phyloP scores from a whole-genome alignment of 1,140 invertebrate species.

The Nephotettix cincticeps region DNA sequence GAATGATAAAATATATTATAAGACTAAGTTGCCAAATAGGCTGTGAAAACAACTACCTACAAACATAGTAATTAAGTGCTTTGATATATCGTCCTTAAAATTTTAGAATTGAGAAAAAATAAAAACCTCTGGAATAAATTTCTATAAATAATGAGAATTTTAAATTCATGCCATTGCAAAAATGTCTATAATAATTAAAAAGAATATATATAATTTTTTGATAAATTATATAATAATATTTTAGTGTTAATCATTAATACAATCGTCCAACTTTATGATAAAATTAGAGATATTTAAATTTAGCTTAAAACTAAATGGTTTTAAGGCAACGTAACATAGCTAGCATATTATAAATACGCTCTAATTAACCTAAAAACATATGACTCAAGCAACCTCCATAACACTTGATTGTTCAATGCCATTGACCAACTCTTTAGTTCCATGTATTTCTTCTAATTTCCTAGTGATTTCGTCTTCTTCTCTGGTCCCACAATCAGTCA shows the following conservation, averaged over 20 bases:
- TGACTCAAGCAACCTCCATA: constrained; percentile 1
- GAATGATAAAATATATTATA: too few species aligned
- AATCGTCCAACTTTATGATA: neutral
- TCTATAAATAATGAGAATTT: neutral
- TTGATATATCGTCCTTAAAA: neutral
- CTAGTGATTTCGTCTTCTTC: neutral
- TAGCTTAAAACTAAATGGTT: neutral
- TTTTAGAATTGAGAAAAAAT: neutral
- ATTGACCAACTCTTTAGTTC: neutral
- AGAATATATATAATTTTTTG: neutral
- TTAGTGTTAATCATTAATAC: neutral
- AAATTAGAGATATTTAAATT: neutral
- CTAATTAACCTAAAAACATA: neutral
- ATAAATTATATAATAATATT: neutral
- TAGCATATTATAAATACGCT: neutral
- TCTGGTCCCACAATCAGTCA: neutral
- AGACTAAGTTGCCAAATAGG: too few species aligned
- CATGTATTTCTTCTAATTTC: neutral
- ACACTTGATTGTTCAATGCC: neutral
- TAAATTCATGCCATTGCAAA: neutral
- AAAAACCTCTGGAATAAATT: neutral
- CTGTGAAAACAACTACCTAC: too few species aligned
- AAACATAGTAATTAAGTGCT: too few species aligned
- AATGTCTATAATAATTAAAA: neutral
- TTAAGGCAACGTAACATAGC: neutral